These are phyloP conservation scores for Psix sp. DNA, from an alignment of 1,140 invertebrate genomes.

Conservation along the genomic window DNA sequence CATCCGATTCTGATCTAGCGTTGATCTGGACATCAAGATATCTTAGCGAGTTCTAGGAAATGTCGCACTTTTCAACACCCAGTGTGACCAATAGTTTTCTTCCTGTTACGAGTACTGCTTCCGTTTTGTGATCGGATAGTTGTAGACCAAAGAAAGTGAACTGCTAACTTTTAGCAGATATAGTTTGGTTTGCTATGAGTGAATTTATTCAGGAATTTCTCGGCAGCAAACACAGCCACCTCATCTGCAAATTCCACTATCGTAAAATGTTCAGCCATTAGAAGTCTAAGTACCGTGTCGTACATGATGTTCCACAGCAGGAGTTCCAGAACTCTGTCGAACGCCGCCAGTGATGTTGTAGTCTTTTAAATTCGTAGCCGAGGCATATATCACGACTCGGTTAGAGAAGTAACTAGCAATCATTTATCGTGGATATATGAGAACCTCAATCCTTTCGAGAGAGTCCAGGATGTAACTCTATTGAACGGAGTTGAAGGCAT, in stretches of 20 bases:
- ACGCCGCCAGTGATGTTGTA: too few species aligned
- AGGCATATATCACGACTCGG: too few species aligned
- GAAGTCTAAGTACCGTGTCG: neutral
- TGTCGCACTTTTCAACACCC: neutral
- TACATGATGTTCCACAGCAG: neutral
- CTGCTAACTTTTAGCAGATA: neutral
- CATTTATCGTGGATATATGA: neutral
- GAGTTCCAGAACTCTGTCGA: too few species aligned
- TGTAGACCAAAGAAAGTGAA: slow-evolving; percentile 9
- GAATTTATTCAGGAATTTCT: slow-evolving; percentile 21
- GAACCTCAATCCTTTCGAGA: neutral
- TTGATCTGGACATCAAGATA: slow-evolving; percentile 26
- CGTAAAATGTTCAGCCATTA: neutral
- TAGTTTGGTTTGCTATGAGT: neutral
- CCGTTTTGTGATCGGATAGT: slow-evolving; percentile 31
- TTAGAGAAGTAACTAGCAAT: slow-evolving; percentile 9
- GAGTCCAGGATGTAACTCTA: slow-evolving; percentile 4
- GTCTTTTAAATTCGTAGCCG: too few species aligned
- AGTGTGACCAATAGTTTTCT: slow-evolving; percentile 13
- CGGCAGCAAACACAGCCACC: slow-evolving; percentile 17
- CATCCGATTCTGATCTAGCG: neutral
- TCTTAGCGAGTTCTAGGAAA: slow-evolving; percentile 11
- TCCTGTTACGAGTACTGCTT: slow-evolving; percentile 39
- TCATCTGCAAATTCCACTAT: slow-evolving; percentile 28
- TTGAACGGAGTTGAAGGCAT: slow-evolving; percentile 10